A percentile compares a stretch with the other conserved stretches of the same genome.
Conservation (phyloP, 37 sponge, comb jelly and placozoan species). For the Sycon ciliatum region DNA sequence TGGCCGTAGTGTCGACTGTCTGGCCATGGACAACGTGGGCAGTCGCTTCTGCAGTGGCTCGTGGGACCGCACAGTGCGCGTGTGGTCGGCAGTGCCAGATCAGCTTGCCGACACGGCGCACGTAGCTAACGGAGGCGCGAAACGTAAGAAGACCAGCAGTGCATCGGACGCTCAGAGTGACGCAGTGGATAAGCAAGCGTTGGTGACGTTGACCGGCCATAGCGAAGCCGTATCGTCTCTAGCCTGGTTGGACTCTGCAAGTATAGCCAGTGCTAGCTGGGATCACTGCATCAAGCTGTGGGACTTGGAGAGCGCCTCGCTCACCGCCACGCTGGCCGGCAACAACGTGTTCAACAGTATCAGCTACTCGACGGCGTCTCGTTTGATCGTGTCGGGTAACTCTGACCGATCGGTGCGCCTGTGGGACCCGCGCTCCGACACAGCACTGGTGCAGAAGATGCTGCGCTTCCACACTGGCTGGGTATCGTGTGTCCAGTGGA, state of each 20-base stretch:
- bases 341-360: slow-evolving; percentile 54
- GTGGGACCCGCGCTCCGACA: slow-evolving; percentile 57
- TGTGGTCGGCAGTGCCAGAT: slow-evolving; percentile 45
- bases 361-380: not conserved
- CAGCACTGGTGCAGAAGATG: slow-evolving; percentile 37
- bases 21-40: too few species aligned
- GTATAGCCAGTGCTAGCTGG: slow-evolving; percentile 59
- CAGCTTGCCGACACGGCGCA: not conserved
- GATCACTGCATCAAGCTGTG: slow-evolving; percentile 73
- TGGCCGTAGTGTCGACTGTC: too few species aligned
- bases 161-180: not conserved
- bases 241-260: slow-evolving; percentile 40
- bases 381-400: slow-evolving; percentile 60
- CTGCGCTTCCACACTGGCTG: slow-evolving; percentile 68
- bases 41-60: slow-evolving; percentile 55
- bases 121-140: not conserved
- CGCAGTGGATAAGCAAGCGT: slow-evolving; percentile 32
- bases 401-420: slow-evolving; percentile 58
- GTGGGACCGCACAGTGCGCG: slow-evolving; percentile 62
- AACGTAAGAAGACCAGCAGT: not conserved
- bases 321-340: slow-evolving; percentile 58
- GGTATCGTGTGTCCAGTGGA: slow-evolving; percentile 71
- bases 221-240: slow-evolving; percentile 49
- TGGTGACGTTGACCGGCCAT: slow-evolving; percentile 67
- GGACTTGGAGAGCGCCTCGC: slow-evolving; percentile 50